A percentile compares a stretch with the other conserved stretches of the same genome.
Conservation (phyloP, 2,797 vertebrate species). For the Hoplostethus atlanticus region DNA sequence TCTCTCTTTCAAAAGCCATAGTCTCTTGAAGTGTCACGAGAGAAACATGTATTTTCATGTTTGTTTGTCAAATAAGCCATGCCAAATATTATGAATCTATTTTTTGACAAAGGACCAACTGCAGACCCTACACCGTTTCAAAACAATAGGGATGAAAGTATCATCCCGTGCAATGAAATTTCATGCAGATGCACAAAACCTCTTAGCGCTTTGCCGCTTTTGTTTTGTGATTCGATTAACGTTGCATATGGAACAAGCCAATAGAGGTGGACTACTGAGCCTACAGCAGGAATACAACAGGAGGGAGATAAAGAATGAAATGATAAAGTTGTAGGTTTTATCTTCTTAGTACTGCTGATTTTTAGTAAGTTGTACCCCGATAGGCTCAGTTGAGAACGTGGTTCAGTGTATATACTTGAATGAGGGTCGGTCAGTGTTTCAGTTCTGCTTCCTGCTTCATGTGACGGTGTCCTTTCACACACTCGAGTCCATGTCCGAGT, state of each 20-base stretch:
- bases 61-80: slow-evolving; percentile 10
- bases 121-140: slow-evolving; percentile 33
- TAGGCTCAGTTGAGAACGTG: background rate
- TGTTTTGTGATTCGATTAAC: slow-evolving; percentile 70
- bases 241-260: slow-evolving; percentile 65
- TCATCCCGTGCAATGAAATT: slow-evolving; percentile 58
- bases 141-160: slow-evolving; percentile 50
- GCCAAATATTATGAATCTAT: slow-evolving; percentile 16
- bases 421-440: no score
- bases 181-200: slow-evolving; percentile 65
- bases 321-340: slow-evolving; percentile 41
- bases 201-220: slow-evolving; percentile 59
- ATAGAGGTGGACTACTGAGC: slow-evolving; percentile 48
- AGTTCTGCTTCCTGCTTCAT: no score
- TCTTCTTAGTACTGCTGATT: slow-evolving; percentile 7
- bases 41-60: no score
- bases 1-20: slow-evolving; percentile 12
- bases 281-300: slow-evolving; percentile 37
- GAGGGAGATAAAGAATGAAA: slow-evolving; percentile 1
- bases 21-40: slow-evolving; percentile 2
- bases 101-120: slow-evolving; percentile 28
- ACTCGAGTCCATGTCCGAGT: no score
- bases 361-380: background rate
- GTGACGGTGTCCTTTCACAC: no score
- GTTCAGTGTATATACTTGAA: background rate